These are phyloP conservation scores for Colletes collaris DNA, from an alignment of 2,888 invertebrate species.

Conservation along the genomic window DNA sequence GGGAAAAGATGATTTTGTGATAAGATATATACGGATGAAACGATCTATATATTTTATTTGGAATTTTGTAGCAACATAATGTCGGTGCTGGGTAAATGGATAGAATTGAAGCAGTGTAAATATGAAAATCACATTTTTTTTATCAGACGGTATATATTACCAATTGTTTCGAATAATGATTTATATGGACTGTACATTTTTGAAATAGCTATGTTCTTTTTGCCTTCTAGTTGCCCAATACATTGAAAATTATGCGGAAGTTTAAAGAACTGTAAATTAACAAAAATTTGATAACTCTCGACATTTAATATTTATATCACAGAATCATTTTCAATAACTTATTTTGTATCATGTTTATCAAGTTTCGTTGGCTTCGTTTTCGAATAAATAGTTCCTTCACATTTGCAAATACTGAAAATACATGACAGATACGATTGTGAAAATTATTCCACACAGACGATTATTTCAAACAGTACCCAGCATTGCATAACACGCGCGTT, in stretches of 20 bases:
- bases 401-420: not conserved
- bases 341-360: not conserved
- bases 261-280: no score
- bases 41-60: not conserved
- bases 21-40: not conserved
- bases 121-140: no score
- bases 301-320: no score
- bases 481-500: slow-evolving; percentile 11
- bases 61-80: not conserved
- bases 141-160: no score
- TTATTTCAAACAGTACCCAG: slow-evolving; percentile 26
- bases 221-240: no score
- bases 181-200: no score
- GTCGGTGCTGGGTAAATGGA: slow-evolving; percentile 43
- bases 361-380: not conserved
- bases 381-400: not conserved
- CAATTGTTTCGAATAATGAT: no score
- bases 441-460: not conserved
- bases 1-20: slow-evolving; percentile 30
- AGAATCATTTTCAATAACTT: no score
- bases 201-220: no score
- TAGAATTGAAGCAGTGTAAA: not conserved
- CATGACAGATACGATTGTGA: not conserved
- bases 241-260: no score
- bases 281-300: no score